Evolutionary conservation across 2,113 vertebrate genomes (phyloP), one percentile per base, ranked within the genome.

Genomic region (Myiozetetes cayanensis): DNA sequence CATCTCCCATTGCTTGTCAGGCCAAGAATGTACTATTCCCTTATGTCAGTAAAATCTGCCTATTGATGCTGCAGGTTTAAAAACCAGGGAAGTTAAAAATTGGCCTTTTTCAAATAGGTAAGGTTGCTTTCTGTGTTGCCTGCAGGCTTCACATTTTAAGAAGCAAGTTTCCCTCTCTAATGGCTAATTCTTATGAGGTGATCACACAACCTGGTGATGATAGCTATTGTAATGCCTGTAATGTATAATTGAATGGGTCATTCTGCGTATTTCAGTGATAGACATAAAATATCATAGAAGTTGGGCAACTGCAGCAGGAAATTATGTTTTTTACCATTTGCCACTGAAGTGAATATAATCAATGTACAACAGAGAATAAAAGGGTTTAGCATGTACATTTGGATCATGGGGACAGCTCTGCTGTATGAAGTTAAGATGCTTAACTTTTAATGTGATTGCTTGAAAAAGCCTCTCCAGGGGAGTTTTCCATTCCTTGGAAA

Each of bases 221-320:
- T 87, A 79, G 91, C 89, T 94, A 61, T 87, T 91, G 89, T 92
- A 94, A 94, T 89, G 62, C 35, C 89, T 82, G 55, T 85, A 95
- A 96, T 67, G 84, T 87, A 72, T 89, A 89, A 92, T 91, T 84
- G 93, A 94, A 95, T 97, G 91, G 91, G 87, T 91, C 91, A 92
- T 91, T 95, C 89, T 87, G 31, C 53, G 77, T 89, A 76, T 95
- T 90, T 95, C 95, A 92, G 58, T 81, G 94, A 85, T 28, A 95
- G 88, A 83, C 56, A 94, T 93, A 92, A 95, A 93, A 63, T 31
- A 46, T 13, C 61, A 89, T 73, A 49, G 79, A 89, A 83, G 61
- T 76, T 94, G 74, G 58, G 92, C 70, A 70, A 75, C 77, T 84
- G 86, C 27, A 4, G 74, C 46, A 87, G 74, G 81, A 93, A 95